phyloP scores from a whole-genome alignment of 1,140 invertebrate species.

The Calliphora vicina region DNA sequence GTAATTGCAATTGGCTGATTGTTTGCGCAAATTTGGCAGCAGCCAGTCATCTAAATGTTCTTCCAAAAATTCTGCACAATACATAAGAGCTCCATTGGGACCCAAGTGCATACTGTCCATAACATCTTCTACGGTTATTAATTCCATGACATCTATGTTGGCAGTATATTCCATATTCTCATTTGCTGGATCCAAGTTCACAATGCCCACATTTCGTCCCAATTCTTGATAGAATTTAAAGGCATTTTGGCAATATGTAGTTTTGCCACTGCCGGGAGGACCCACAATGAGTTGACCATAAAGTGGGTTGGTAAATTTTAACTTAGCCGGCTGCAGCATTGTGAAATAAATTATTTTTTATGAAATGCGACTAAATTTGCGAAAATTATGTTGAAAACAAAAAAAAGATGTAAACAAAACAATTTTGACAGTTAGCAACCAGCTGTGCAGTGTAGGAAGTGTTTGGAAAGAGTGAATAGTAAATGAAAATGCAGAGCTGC shows the following conservation, averaged over 20 bases:
- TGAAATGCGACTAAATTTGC: not conserved
- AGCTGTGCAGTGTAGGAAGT: not conserved
- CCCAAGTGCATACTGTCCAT: conserved; percentile 88
- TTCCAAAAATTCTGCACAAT: conserved; percentile 95
- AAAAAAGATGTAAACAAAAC: not conserved
- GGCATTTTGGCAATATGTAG: conserved; percentile 93
- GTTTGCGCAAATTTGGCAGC: conserved; percentile 69
- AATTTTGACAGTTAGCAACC: not conserved
- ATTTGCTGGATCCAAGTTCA: conserved; percentile 97
- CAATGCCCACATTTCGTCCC: conserved; percentile 83
- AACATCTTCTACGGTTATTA: conserved; percentile 90
- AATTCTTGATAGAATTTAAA: conserved; percentile 77
- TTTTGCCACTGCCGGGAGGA: conserved; percentile 97
- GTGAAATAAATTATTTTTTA: not conserved
- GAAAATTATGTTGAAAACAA: not conserved
- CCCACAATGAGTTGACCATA: conserved; percentile 96
- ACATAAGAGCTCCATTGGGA: conserved; percentile 95
- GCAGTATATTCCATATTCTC: conserved; percentile 83
- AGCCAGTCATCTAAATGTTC: conserved; percentile 89
- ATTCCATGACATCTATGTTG: conserved; percentile 82
- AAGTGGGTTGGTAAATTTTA: conserved; percentile 59
- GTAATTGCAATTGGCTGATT: conserved; percentile 75
- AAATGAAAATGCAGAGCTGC: not conserved
- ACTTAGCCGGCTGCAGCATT: not conserved
- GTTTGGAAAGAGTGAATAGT: not conserved